Evolutionary conservation across 1,140 invertebrate genomes (phyloP).

Genomic region (Telenomus remus): DNA sequence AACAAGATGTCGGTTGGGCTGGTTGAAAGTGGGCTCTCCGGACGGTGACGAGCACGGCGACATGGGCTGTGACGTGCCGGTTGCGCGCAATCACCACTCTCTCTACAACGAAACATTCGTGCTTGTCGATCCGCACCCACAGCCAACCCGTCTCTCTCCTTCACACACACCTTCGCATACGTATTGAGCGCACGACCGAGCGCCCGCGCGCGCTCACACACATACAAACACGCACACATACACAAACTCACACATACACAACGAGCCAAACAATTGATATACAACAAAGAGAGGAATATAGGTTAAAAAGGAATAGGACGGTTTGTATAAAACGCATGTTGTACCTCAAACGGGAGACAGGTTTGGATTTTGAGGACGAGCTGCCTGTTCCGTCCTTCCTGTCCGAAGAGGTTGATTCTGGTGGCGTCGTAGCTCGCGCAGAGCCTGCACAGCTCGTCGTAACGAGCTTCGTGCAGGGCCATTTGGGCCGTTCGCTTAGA

Average conservation of each 20-base stretch:
- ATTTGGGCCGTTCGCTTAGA: conserved; percentile 8
- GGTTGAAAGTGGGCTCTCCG: conserved; percentile 37
- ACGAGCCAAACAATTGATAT: not conserved
- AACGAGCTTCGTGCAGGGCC: conserved; percentile 67
- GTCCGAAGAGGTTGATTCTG: conserved; percentile 75
- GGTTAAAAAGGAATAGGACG: conserved; percentile 11
- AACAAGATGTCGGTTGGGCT: conserved; percentile 44
- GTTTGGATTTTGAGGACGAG: conserved; percentile 75
- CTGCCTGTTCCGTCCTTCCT: conserved; percentile 74
- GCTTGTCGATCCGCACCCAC: conserved; percentile 5
- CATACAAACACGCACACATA: not conserved
- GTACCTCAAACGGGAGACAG: conserved; percentile 75
- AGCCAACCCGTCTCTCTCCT: conserved; percentile 14
- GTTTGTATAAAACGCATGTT: not conserved
- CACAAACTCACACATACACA: conserved; percentile 15
- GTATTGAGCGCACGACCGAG: too few relatives aligned
- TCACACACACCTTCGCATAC: not conserved
- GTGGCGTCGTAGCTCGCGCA: conserved; percentile 75
- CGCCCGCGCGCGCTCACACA: too few relatives aligned
- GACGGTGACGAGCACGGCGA: conserved; percentile 26
- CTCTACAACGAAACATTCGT: not conserved
- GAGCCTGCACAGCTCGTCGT: conserved; percentile 75
- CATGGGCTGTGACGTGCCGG: conserved; percentile 48
- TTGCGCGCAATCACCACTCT: conserved; percentile 41
- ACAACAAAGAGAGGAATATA: conserved; percentile 24